Conservation (phyloP, 2,113 vertebrate genomes). For the Sprattus sprattus region DNA sequence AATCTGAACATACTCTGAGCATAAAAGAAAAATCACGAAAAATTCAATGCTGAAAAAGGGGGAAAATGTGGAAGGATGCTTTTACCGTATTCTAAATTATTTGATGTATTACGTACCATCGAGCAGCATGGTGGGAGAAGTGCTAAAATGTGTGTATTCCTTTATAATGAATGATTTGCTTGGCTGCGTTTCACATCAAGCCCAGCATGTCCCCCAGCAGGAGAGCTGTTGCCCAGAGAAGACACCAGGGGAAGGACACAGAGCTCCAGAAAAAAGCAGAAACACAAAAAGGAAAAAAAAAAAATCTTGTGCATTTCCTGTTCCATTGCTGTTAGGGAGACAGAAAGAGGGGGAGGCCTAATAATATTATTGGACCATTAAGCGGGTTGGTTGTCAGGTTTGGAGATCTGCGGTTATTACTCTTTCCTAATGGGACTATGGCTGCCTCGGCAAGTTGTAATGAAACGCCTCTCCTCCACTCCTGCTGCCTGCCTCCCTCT, state of each 20-base stretch:
- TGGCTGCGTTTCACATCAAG: not conserved
- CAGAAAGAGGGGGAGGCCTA: not conserved
- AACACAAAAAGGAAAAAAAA: not conserved
- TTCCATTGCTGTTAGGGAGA: not conserved
- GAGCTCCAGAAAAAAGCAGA: not conserved
- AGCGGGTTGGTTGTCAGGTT: slow-evolving; percentile 7
- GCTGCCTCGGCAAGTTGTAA: slow-evolving; percentile 18
- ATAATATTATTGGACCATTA: slow-evolving; percentile 8
- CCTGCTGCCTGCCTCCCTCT: slow-evolving; percentile 22
- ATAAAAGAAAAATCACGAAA: not conserved
- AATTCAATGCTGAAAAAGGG: not conserved
- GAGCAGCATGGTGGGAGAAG: not conserved
- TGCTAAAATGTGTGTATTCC: slow-evolving; percentile 35
- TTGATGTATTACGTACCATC: slow-evolving; percentile 21
- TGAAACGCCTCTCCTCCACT: slow-evolving; percentile 19
- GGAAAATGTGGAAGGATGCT: slow-evolving; percentile 24
- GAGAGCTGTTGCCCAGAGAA: slow-evolving; percentile 7
- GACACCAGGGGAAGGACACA: not conserved
- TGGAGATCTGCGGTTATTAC: slow-evolving; percentile 23
- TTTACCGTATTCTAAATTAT: slow-evolving; percentile 29
- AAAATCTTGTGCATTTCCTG: not conserved
- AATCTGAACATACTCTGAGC: not conserved
- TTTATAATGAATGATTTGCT: slow-evolving; percentile 36
- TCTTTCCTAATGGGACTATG: slow-evolving; percentile 29
- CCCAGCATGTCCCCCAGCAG: not conserved